Evolutionary conservation across 2,113 vertebrate species (phyloP), one percentile per base, ranked within the genome.

Genomic region (Etheostoma cragini): DNA sequence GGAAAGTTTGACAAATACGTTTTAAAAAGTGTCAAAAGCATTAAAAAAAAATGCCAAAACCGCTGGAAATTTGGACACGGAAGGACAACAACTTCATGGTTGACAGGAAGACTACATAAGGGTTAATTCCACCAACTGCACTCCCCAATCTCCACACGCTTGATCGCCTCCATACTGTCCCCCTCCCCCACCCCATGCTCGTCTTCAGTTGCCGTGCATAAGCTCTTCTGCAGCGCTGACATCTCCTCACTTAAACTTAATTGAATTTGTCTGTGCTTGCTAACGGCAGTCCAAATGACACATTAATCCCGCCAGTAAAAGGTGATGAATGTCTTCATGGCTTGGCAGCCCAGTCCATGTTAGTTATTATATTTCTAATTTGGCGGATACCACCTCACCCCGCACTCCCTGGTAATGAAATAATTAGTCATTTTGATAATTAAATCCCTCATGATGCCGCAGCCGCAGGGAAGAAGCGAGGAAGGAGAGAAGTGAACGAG

Each of bases 351-450:
- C 94, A 95, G 95, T 96, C 95, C 95, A 95, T 97, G 96, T 97
- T 96, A 97, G 96, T 97, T 98, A 97, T 97, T 97, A 96, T 97
- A 97, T 97, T 97, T 97, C 96, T 96, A 96, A 97, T 97, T 98
- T 97, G 96, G 96, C 93, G 95, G 97, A 96, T 96, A 96, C 96
- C 96, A 97, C 97, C 96, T 97, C 97, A 96, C 95, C 89, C 95
- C 95, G 92, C 95, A 94, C 96, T 96, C 94, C 95, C 94, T 95
- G 78, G 95, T 98, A 97, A 98, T 98, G 96, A 96, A 97, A 97
- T 97, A 97, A 97, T 98, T 97, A 97, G 95, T 98, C 97, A 98
- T 97, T 97, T 97, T 97, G 96, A 97, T 97, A 97, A 97, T 98
- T 97, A 96, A 97, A 97, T 98, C 96, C 96, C 95, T 97, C 92